A percentile compares a stretch with the other conserved stretches of the same genome.
phyloP scores from a whole-genome alignment of 2,797 vertebrate genomes.

The Neopelma chrysocephalum region DNA sequence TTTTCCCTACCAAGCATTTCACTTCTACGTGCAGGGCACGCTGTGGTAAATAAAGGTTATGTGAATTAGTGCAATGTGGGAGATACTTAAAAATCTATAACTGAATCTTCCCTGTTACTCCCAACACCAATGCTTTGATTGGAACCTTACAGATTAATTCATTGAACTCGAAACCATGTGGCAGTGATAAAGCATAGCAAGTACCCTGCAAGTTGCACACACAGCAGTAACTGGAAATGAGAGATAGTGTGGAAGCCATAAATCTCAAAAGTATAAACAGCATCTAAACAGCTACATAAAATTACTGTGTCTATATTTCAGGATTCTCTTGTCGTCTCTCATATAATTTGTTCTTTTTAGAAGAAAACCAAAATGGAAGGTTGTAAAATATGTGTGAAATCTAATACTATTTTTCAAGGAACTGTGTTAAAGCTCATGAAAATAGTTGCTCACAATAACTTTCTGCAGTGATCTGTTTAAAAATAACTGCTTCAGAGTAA shows the following conservation, averaged over 20 bases:
- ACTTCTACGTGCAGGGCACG: not conserved
- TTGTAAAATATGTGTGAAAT: not conserved
- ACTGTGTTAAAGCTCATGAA: not conserved
- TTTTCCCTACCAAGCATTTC: not conserved
- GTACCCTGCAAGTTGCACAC: not conserved
- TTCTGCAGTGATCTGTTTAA: not conserved
- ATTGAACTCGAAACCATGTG: not conserved
- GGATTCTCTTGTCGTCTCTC: not conserved
- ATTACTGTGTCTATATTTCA: not conserved
- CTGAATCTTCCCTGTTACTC: not conserved
- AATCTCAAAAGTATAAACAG: not conserved
- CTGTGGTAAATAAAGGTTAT: conserved; percentile 4
- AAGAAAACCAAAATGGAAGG: not conserved
- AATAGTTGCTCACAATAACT: not conserved
- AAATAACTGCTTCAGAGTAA: not conserved
- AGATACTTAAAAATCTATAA: not conserved
- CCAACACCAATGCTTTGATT: not conserved
- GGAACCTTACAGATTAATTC: not conserved
- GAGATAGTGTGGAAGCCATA: not conserved
- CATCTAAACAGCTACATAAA: not conserved
- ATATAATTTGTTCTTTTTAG: not conserved
- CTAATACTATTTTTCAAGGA: not conserved
- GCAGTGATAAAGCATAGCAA: not conserved
- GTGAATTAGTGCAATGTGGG: not conserved
- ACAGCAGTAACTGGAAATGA: not conserved